These are phyloP conservation scores for Palloptera scutellata DNA, from an alignment of 2,888 invertebrate genomes.

Conservation along the genomic window DNA sequence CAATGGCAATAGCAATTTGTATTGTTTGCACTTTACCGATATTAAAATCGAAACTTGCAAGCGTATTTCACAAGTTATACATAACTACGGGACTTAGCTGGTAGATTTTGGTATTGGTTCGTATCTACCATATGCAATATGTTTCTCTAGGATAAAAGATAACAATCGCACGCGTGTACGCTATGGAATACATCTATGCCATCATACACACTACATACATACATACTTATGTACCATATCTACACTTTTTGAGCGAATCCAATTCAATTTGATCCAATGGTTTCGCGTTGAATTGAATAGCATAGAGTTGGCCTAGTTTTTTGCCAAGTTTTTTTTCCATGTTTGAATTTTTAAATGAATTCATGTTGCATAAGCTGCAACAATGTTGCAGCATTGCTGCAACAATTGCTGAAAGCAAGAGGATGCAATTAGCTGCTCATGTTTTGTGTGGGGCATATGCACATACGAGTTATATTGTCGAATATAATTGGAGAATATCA, in stretches of 20 bases:
- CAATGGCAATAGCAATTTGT: neutral
- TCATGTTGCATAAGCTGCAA: too few species aligned
- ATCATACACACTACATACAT: neutral
- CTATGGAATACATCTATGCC: neutral
- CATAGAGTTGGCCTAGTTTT: too few species aligned
- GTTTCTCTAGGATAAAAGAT: neutral
- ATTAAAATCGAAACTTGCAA: neutral
- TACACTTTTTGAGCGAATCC: too few species aligned
- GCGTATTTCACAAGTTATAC: neutral
- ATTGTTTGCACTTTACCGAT: neutral
- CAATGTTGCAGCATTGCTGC: constrained; percentile 22
- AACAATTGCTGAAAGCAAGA: constrained; percentile 9
- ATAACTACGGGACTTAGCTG: neutral
- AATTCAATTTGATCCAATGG: too few species aligned
- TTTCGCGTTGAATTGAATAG: too few species aligned
- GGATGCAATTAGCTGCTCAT: too few species aligned
- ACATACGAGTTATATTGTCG: too few species aligned
- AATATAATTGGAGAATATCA: too few species aligned
- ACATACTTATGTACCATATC: neutral
- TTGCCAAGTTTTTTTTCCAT: too few species aligned
- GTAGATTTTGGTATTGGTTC: neutral
- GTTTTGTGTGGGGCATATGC: too few species aligned
- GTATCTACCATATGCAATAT: neutral
- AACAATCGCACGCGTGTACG: neutral
- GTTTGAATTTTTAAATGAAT: too few species aligned